Percentiles rank a stretch among this genome's conserved stretches.
Conservation (phyloP, 37 sponge, comb jelly and placozoan species). For the Spongilla lacustris region DNA sequence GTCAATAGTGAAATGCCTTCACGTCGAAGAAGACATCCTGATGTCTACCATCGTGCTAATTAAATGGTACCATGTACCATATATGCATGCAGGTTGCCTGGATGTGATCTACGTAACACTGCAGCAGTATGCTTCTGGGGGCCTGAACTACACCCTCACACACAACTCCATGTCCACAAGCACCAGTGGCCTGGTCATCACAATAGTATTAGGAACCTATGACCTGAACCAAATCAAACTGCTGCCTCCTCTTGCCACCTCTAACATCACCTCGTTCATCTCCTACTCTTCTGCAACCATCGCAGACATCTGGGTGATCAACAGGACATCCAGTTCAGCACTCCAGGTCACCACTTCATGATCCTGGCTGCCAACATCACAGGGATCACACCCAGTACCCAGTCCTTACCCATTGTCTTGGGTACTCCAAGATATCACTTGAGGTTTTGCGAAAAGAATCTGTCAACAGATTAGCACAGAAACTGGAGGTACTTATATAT, state of each 20-base stretch:
- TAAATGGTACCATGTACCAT: no score
- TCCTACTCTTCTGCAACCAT: slow-evolving; percentile 62
- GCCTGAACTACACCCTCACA: slow-evolving; percentile 54
- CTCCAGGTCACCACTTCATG: slow-evolving; percentile 65
- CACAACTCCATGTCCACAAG: slow-evolving; percentile 3
- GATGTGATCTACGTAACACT: slow-evolving; percentile 71
- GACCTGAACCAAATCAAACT: slow-evolving; percentile 88
- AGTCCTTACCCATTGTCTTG: no score
- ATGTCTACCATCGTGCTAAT: no score
- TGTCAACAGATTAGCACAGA: no score
- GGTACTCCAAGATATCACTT: no score
- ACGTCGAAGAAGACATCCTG: no score
- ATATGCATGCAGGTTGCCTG: no score
- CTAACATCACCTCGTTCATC: slow-evolving; percentile 64
- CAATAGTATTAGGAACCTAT: slow-evolving; percentile 40
- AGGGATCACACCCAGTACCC: no score
- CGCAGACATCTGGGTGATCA: slow-evolving; percentile 52
- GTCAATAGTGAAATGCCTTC: no score
- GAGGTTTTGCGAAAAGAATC: no score
- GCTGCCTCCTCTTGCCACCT: slow-evolving; percentile 56
- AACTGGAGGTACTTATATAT: no score
- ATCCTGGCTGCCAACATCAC: no score
- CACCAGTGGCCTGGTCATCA: slow-evolving; percentile 57
- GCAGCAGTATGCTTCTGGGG: slow-evolving; percentile 46
- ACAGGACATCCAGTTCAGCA: slow-evolving; percentile 14